These are phyloP conservation scores for Xerus rutilus DNA, from an alignment of 2,797 vertebrate genomes.

Conservation along the genomic window DNA sequence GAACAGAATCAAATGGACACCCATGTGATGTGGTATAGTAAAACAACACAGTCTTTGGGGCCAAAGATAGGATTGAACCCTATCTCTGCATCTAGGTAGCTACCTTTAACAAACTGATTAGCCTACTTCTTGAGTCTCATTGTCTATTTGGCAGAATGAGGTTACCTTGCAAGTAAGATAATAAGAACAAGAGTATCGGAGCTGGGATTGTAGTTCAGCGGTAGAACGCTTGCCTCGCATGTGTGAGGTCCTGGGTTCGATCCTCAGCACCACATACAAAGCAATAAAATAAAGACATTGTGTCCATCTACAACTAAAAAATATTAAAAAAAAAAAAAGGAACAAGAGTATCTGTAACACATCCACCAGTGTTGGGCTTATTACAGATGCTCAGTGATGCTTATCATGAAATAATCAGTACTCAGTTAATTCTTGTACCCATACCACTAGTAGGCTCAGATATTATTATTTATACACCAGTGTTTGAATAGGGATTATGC, in stretches of 20 bases:
- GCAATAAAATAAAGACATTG: too few relatives aligned
- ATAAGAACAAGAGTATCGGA: neutral
- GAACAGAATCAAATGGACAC: neutral
- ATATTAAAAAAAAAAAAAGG: too few relatives aligned
- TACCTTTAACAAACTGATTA: neutral
- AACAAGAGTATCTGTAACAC: neutral
- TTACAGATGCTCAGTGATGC: neutral
- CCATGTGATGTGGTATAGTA: neutral
- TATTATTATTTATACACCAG: neutral
- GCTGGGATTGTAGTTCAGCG: too few relatives aligned
- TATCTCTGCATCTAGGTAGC: neutral
- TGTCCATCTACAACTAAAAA: too few relatives aligned
- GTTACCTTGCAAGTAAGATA: neutral
- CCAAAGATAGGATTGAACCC: neutral
- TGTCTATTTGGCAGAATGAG: slow-evolving; percentile 33
- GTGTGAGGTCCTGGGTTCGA: too few relatives aligned
- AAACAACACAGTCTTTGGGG: neutral
- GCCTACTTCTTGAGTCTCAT: neutral
- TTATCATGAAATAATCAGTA: neutral
- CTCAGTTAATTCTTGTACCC: neutral
- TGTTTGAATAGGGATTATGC: neutral
- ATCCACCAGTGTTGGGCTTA: neutral
- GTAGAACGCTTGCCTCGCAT: too few relatives aligned
- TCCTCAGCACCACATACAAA: too few relatives aligned
- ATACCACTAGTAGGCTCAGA: neutral